Percentiles rank a stretch among this genome's conserved stretches.
Evolutionary conservation across 2,113 vertebrate genomes (phyloP).

Genomic region (Ochotona curzoniae): DNA sequence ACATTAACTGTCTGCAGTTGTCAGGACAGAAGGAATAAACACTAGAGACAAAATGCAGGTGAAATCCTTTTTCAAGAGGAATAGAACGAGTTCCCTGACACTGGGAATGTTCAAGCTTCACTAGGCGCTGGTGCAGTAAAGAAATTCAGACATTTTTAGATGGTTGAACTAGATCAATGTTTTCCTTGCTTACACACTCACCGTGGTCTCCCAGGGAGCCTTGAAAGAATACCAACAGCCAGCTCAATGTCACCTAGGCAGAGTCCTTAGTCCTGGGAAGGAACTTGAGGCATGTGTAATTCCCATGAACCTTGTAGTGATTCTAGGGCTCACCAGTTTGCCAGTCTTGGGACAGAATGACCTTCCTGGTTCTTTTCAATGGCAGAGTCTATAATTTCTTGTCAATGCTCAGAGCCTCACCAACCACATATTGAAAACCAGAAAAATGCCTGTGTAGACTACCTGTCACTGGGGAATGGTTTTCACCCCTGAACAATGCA

Average conservation of each 20-base stretch:
- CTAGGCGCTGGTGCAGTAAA: slow-evolving; percentile 19
- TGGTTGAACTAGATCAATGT: background rate
- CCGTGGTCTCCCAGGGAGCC: background rate
- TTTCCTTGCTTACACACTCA: slow-evolving; percentile 27
- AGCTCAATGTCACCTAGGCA: background rate
- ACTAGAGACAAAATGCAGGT: slow-evolving; percentile 26
- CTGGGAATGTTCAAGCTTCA: slow-evolving; percentile 48
- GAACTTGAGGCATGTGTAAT: background rate
- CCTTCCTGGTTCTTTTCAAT: slow-evolving; percentile 17
- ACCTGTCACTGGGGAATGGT: slow-evolving; percentile 79
- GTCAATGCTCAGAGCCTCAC: background rate
- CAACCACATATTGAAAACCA: slow-evolving; percentile 67
- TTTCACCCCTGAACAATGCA: slow-evolving; percentile 80
- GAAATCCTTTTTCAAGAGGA: slow-evolving; percentile 61
- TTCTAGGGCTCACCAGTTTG: background rate
- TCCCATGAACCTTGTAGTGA: slow-evolving; percentile 2
- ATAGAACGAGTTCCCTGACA: slow-evolving; percentile 36
- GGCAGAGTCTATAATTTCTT: background rate
- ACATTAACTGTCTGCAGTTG: slow-evolving; percentile 67
- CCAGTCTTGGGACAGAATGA: slow-evolving; percentile 23
- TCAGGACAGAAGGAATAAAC: slow-evolving; percentile 58
- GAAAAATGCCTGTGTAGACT: slow-evolving; percentile 76
- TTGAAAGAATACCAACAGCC: background rate
- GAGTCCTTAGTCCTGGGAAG: background rate
- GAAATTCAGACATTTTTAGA: slow-evolving; percentile 34